A percentile compares a stretch with the other conserved stretches of the same genome.
These are phyloP conservation scores for Lacerta viridis DNA, from an alignment of 2,797 vertebrate genomes.

Conservation along the genomic window DNA sequence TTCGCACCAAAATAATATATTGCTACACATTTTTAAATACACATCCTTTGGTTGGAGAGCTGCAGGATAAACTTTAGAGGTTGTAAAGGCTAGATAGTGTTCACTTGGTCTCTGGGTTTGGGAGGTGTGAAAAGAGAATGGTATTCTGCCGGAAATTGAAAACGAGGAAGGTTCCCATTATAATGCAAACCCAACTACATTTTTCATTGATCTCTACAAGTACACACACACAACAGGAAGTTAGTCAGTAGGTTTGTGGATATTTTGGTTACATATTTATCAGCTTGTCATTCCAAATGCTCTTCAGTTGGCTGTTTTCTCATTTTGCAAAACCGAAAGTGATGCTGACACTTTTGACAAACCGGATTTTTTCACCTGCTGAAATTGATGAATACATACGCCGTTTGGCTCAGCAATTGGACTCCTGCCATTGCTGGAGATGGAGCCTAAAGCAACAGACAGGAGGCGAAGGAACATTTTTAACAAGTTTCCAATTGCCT, in stretches of 20 bases:
- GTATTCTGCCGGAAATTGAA: too few relatives aligned
- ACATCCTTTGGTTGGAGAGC: too few relatives aligned
- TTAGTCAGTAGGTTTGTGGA: not conserved
- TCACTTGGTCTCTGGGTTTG: too few relatives aligned
- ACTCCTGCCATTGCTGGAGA: constrained; percentile 3
- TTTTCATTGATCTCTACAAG: not conserved
- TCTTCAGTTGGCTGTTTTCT: not conserved
- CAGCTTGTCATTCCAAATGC: not conserved
- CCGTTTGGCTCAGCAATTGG: not conserved
- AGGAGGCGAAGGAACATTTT: not conserved
- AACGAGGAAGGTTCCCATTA: too few relatives aligned
- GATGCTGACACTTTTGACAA: not conserved
- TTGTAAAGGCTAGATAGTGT: too few relatives aligned
- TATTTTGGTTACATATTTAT: not conserved
- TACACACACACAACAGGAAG: not conserved
- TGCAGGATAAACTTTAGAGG: too few relatives aligned
- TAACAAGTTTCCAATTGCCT: not conserved
- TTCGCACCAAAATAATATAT: too few relatives aligned
- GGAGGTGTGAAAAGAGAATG: too few relatives aligned
- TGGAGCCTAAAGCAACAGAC: not conserved
- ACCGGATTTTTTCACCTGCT: not conserved
- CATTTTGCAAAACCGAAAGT: not conserved
- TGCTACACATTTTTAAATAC: too few relatives aligned
- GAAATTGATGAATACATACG: constrained; percentile 12
- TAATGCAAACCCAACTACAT: too few relatives aligned